Evolutionary conservation across 2,888 invertebrate species (phyloP), one percentile per base, ranked within the genome.

Genomic region (Coronaproctus castanopsis): DNA sequence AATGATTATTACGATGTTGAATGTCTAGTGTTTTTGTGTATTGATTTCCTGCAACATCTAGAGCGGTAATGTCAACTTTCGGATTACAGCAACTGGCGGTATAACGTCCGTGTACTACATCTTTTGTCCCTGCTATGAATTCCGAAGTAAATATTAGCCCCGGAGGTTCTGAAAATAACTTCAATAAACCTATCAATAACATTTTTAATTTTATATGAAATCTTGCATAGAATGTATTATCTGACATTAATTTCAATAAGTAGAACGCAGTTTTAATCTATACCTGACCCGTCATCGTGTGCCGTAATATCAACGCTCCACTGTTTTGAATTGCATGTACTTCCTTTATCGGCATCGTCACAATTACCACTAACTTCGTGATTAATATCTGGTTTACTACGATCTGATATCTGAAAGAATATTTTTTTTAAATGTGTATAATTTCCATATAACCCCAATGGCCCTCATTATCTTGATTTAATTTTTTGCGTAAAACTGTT

Each of bases 21-120:
- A 78, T 80, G 69, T 87, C 83, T 14, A 84, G 74, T 20, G 75
- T 75, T 55, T 78, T 75, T 59, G 77, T 77, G 62, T 77, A 76
- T 3, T 78, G 76, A 68, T 87, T 87, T 1, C 84, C 83, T 14
- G 75, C 74, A 0, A 82, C 72, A 69, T 87, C 86, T 10, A 78
- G 77, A 0, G 84, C 85, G 1, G 77, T 79, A 2, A 87, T 70
- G 49, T 81, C 74, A 0, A 85, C 76, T 56, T 79, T 75, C 0
- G 83, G 80, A 3, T 80, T 76, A 68, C 87, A 88, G 68, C 87
- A 88, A 0, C 80, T 81, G 0, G 83, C 79, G 20, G 80, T 75
- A 69, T 84, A 87, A 2, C 78, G 77, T 1, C 83, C 82, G 18
- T 73, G 73, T 1, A 86, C 77, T 36, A 80, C 76, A 24, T 81